Percentiles rank a stretch among this genome's conserved stretches.
phyloP scores from a whole-genome alignment of 2,888 invertebrate species.

The Diarsia rubi region DNA sequence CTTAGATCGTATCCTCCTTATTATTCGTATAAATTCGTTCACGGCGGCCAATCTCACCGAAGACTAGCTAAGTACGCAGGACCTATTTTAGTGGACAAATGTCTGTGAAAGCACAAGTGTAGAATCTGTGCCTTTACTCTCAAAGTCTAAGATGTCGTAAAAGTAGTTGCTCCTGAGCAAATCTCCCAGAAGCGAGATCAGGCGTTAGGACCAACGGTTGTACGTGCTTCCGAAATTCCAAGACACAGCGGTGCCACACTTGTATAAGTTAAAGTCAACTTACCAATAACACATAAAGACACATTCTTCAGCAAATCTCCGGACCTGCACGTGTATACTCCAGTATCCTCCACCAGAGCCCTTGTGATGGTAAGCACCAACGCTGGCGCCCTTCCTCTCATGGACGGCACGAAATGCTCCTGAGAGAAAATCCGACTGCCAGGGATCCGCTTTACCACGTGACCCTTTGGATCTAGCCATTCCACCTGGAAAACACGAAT shows the following conservation, averaged over 20 bases:
- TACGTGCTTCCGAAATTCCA: not conserved
- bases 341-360: slow-evolving; percentile 77
- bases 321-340: slow-evolving; percentile 80
- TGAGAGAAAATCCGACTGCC: slow-evolving; percentile 77
- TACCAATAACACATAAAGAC: slow-evolving; percentile 82
- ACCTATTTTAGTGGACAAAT: not conserved
- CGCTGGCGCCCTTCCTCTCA: slow-evolving; percentile 70
- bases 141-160: not conserved
- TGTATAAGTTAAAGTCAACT: slow-evolving; percentile 50
- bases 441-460: slow-evolving; percentile 70
- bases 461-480: slow-evolving; percentile 80
- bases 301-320: slow-evolving; percentile 71
- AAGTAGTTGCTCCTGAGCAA: not conserved
- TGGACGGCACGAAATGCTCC: slow-evolving; percentile 73
- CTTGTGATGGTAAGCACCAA: slow-evolving; percentile 74
- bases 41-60: not conserved
- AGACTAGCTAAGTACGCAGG: not conserved
- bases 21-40: not conserved
- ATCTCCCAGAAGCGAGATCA: rapidly evolving
- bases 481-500: slow-evolving; percentile 73
- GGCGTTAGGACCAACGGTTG: not conserved
- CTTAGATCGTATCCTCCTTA: not conserved
- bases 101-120: not conserved
- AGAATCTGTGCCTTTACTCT: not conserved
- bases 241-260: not conserved